Evolutionary conservation across 2,797 vertebrate genomes (phyloP).

Genomic region (Xiphorhynchus erythropygius): DNA sequence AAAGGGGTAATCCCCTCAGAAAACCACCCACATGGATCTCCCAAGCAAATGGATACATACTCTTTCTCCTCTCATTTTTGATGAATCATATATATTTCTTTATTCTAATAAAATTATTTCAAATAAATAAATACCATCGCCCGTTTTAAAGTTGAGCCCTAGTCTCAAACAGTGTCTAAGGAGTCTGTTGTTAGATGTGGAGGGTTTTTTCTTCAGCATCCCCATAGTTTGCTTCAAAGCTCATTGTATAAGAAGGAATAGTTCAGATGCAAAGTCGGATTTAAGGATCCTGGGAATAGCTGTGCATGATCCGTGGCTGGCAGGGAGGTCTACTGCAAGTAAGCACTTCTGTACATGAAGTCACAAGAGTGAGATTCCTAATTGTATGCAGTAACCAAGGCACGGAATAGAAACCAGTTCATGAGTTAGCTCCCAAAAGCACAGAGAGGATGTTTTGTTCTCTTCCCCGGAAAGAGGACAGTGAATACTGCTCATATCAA

Average conservation of each 20-base stretch:
- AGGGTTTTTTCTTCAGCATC: neutral
- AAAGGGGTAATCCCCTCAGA: neutral
- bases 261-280: neutral
- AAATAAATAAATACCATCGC: neutral
- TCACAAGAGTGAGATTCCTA: neutral
- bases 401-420: conserved; percentile 9
- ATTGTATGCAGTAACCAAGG: neutral
- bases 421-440: neutral
- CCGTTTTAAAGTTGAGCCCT: neutral
- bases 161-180: neutral
- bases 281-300: neutral
- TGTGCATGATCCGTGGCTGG: neutral
- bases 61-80: neutral
- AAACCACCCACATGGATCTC: neutral
- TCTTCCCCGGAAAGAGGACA: neutral
- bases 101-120: neutral
- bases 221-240: neutral
- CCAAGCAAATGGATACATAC: neutral
- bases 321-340: neutral
- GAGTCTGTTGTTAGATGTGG: neutral
- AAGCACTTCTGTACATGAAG: neutral
- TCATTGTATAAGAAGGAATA: neutral
- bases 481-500: neutral
- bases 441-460: neutral
- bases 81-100: neutral